Evolutionary conservation across 2,113 vertebrate species (phyloP).

Genomic region (Phrynosoma blainvillii): DNA sequence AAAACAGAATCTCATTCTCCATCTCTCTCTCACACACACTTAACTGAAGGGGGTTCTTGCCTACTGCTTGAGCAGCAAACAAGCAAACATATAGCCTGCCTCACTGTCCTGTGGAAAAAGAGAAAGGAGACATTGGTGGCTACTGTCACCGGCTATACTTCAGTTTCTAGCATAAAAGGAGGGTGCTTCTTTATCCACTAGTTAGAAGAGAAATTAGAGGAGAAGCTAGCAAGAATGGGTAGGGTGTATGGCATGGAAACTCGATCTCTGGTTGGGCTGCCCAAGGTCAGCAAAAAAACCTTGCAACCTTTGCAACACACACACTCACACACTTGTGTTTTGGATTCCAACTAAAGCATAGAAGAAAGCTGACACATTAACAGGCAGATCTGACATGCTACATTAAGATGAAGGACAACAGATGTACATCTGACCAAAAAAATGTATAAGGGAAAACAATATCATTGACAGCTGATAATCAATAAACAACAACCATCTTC

Average conservation of each 20-base stretch:
- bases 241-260: neutral
- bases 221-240: neutral
- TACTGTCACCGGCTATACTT: neutral
- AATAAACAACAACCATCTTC: fast-evolving
- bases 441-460: neutral
- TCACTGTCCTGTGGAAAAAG: neutral
- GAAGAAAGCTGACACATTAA: neutral
- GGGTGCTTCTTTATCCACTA: neutral
- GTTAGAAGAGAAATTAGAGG: too few relatives aligned
- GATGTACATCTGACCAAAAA: neutral
- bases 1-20: too few relatives aligned
- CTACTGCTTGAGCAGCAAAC: neutral
- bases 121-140: neutral
- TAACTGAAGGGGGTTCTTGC: neutral
- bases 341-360: neutral
- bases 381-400: neutral
- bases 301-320: neutral
- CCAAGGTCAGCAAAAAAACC: neutral
- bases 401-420: neutral
- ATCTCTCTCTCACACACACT: neutral
- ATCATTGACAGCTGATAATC: neutral
- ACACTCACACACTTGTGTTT: neutral
- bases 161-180: neutral
- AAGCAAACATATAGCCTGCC: neutral
- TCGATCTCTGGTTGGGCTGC: neutral